phyloP scores from a whole-genome alignment of 2,888 invertebrate species.

The Polydrusus pterygomalis region DNA sequence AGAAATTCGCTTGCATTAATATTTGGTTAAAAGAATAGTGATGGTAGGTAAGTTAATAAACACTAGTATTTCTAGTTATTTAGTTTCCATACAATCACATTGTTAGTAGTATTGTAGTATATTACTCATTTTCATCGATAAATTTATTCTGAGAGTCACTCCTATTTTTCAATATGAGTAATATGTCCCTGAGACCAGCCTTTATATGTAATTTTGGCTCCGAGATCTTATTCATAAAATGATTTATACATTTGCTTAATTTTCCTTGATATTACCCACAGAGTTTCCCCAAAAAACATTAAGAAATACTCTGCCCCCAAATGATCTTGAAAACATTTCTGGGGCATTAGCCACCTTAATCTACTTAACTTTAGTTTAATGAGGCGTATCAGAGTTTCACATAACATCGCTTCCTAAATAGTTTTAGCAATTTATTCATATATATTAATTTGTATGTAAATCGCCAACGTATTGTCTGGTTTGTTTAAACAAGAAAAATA shows the following conservation, averaged over 20 bases:
- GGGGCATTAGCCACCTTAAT: not conserved
- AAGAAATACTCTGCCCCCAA: not conserved
- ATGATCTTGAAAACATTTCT: conserved; percentile 8
- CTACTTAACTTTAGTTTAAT: conserved; percentile 5
- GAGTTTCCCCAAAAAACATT: not conserved
- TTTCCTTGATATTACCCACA: not conserved
- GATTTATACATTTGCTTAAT: conserved; percentile 5
- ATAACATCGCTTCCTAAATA: not conserved
- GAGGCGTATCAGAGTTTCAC: not conserved
- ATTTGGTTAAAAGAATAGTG: no score
- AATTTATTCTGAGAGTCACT: no score
- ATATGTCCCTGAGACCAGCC: no score
- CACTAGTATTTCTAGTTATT: no score
- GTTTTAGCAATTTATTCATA: not conserved
- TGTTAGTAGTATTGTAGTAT: no score
- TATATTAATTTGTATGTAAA: no score
- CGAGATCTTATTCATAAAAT: not conserved
- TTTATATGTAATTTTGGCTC: not conserved
- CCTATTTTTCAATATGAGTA: not conserved
- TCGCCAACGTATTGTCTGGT: no score
- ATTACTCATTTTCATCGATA: no score
- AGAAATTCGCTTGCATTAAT: no score
- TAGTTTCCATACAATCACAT: no score
- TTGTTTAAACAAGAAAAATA: no score
- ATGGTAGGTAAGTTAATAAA: no score